These are phyloP conservation scores for Oegoconia quadripuncta DNA, from an alignment of 2,888 invertebrate genomes.

Conservation along the genomic window DNA sequence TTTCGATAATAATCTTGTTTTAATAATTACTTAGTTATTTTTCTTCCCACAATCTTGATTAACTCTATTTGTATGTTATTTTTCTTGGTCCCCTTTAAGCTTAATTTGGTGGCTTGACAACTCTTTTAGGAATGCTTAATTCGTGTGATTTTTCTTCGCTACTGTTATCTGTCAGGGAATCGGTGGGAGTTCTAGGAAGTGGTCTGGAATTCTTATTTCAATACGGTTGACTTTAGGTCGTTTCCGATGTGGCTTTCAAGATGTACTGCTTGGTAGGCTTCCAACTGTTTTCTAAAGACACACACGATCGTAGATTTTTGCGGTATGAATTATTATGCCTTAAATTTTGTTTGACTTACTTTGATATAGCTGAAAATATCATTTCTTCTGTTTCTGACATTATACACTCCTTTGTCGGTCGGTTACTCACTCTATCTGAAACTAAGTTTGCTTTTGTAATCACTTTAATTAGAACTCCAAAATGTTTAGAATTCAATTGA, in stretches of 20 bases:
- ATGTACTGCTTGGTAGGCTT: slow-evolving; percentile 28
- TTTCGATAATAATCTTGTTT: slow-evolving; percentile 76
- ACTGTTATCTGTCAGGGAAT: slow-evolving; percentile 48
- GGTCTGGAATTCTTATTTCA: slow-evolving; percentile 18
- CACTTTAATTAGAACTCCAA: too few relatives aligned
- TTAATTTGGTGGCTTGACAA: slow-evolving; percentile 68
- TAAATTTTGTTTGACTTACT: too few relatives aligned
- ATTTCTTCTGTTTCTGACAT: too few relatives aligned
- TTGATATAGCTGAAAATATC: too few relatives aligned
- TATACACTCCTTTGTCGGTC: neutral
- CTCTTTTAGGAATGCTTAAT: slow-evolving; percentile 65
- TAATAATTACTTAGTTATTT: slow-evolving; percentile 73
- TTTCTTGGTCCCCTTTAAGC: slow-evolving; percentile 52
- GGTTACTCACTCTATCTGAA: too few relatives aligned
- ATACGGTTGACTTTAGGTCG: slow-evolving; percentile 7
- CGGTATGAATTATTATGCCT: slow-evolving; percentile 17
- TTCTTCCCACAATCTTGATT: slow-evolving; percentile 72
- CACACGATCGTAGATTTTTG: slow-evolving; percentile 21
- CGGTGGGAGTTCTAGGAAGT: slow-evolving; percentile 37
- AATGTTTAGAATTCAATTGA: too few relatives aligned
- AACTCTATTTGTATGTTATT: slow-evolving; percentile 68
- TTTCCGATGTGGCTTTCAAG: slow-evolving; percentile 24
- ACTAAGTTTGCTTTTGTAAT: too few relatives aligned
- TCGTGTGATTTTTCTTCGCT: slow-evolving; percentile 61
- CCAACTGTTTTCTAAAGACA: slow-evolving; percentile 28